Conservation (phyloP, 1,140 invertebrate genomes). For the Acromyrmex echinatior region DNA sequence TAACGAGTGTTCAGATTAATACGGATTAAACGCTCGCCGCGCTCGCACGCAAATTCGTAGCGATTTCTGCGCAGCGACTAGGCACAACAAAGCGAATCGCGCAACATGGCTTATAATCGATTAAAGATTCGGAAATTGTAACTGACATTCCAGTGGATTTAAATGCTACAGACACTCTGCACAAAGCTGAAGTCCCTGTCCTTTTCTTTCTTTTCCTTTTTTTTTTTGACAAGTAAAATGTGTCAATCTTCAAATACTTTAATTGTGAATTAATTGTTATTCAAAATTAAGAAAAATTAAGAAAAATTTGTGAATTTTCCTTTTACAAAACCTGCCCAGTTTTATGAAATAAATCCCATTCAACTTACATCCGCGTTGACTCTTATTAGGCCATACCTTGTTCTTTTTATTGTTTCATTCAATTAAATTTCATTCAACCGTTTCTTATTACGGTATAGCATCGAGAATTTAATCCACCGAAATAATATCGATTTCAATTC, state of each 20-base stretch:
- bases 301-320: background rate
- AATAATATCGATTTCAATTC: constrained; percentile 11
- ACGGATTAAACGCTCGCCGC: constrained; percentile 36
- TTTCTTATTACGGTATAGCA: background rate
- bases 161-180: background rate
- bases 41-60: constrained; percentile 32
- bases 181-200: background rate
- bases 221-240: background rate
- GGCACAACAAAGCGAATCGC: constrained; percentile 55
- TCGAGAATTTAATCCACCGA: constrained; percentile 7
- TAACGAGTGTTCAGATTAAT: constrained; percentile 24
- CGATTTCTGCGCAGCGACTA: constrained; percentile 17
- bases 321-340: background rate
- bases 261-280: background rate
- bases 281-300: background rate
- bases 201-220: background rate
- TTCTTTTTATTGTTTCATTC: no score
- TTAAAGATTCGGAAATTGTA: constrained; percentile 1
- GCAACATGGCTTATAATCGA: constrained; percentile 65
- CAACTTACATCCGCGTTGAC: no score
- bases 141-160: constrained; percentile 24
- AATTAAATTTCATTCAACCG: background rate
- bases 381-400: no score
- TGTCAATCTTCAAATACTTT: background rate
- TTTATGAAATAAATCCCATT: background rate